phyloP scores from a whole-genome alignment of 2,797 vertebrate species.

The Pteropus rufus region DNA sequence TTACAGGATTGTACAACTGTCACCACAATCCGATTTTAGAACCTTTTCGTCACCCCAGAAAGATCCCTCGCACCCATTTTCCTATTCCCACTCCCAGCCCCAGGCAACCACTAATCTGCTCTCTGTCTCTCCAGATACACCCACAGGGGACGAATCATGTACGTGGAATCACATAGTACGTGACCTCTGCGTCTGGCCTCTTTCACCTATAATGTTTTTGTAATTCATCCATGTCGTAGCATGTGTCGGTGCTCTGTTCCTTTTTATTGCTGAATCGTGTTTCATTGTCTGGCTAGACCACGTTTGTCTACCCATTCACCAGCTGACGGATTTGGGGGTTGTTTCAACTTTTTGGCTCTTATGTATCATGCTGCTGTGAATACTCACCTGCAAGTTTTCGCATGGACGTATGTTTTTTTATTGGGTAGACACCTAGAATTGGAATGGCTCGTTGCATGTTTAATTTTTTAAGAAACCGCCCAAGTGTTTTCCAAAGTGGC shows the following conservation, averaged over 20 bases:
- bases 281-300: not conserved
- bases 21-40: not conserved
- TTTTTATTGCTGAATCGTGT: not conserved
- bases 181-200: not conserved
- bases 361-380: not conserved
- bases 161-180: not conserved
- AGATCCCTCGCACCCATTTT: not conserved
- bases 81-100: not conserved
- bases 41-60: not conserved
- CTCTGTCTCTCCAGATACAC: not conserved
- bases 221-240: not conserved
- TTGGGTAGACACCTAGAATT: not conserved
- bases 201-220: not conserved
- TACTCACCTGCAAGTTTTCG: not conserved
- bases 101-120: not conserved
- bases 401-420: not conserved
- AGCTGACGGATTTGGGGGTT: not conserved
- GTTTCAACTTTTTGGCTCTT: not conserved
- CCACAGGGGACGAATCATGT: not conserved
- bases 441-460: not conserved
- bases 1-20: not conserved
- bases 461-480: slow-evolving; percentile 21
- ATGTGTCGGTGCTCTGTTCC: not conserved
- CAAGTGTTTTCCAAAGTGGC: not conserved
- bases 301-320: not conserved